Percentiles rank a stretch among this genome's conserved stretches.
Conservation (phyloP, 2,113 vertebrate genomes). For the Furnarius figulus region DNA sequence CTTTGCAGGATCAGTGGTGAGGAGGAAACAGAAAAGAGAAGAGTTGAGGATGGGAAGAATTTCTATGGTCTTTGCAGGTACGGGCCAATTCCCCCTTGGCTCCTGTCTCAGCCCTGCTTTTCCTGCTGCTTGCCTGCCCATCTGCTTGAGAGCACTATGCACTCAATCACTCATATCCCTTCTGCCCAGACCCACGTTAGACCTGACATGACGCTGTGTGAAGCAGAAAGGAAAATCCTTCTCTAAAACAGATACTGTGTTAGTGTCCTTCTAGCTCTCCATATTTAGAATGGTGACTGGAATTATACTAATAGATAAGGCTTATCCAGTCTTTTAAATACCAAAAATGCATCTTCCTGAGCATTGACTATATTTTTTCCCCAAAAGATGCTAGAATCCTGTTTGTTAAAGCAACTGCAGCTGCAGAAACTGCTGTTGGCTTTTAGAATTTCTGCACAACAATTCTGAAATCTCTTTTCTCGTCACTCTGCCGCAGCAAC, state of each 20-base stretch:
- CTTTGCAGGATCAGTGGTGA: not conserved
- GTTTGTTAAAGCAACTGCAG: not conserved
- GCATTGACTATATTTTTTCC: not conserved
- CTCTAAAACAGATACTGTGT: not conserved
- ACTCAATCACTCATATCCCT: not conserved
- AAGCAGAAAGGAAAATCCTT: not conserved
- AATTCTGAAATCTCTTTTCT: conserved; percentile 7
- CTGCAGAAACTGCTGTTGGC: not conserved
- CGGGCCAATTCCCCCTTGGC: not conserved
- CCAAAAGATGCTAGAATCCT: not conserved
- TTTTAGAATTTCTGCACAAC: conserved; percentile 3
- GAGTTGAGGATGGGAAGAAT: not conserved
- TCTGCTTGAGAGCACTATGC: not conserved
- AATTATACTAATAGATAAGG: not conserved
- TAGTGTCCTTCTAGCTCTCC: not conserved
- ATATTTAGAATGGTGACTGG: not conserved
- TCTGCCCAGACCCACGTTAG: not conserved
- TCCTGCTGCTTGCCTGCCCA: not conserved
- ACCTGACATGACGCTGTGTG: not conserved
- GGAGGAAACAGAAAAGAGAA: not conserved
- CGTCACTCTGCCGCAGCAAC: not conserved
- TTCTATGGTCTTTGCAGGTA: not conserved
- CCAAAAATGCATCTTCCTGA: not conserved
- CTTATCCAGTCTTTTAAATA: not conserved
- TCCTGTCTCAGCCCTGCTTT: not conserved